A percentile compares a stretch with the other conserved stretches of the same genome.
These are phyloP conservation scores for Phenganax subtilis DNA, from an alignment of 92 coral and sea anemone species.

Conservation along the genomic window DNA sequence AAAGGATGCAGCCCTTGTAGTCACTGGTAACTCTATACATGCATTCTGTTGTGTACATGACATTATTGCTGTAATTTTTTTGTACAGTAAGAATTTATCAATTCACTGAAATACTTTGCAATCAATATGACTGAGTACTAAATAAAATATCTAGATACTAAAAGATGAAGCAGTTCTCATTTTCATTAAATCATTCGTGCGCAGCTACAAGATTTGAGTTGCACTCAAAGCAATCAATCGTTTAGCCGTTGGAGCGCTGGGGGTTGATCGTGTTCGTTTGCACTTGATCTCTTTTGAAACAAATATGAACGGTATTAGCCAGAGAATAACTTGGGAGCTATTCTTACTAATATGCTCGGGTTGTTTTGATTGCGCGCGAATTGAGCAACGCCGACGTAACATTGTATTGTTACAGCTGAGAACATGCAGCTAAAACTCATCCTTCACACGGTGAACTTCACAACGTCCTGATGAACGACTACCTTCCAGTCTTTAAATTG, in stretches of 20 bases:
- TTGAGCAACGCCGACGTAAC: no score
- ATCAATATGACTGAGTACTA: background rate
- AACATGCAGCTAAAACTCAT: background rate
- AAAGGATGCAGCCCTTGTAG: background rate
- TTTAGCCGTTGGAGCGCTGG: no score
- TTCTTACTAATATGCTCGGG: no score
- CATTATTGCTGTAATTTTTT: conserved; percentile 7
- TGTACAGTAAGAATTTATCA: conserved; percentile 24
- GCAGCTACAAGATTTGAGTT: background rate
- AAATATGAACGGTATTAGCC: no score
- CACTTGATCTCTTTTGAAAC: no score
- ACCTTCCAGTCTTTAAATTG: conserved; percentile 59
- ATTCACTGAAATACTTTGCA: background rate
- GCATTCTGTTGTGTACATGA: conserved; percentile 1
- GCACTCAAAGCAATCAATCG: no score
- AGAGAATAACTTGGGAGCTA: no score
- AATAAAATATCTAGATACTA: conserved; percentile 1
- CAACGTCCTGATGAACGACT: conserved; percentile 58
- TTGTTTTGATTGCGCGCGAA: no score
- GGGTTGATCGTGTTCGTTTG: no score
- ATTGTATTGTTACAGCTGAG: no score
- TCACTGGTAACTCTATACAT: background rate
- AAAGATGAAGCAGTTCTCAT: background rate
- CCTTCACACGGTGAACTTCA: conserved; percentile 57
- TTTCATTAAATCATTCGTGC: background rate